Evolutionary conservation across 92 coral and sea anemone genomes (phyloP).

Genomic region (Porites lobata): DNA sequence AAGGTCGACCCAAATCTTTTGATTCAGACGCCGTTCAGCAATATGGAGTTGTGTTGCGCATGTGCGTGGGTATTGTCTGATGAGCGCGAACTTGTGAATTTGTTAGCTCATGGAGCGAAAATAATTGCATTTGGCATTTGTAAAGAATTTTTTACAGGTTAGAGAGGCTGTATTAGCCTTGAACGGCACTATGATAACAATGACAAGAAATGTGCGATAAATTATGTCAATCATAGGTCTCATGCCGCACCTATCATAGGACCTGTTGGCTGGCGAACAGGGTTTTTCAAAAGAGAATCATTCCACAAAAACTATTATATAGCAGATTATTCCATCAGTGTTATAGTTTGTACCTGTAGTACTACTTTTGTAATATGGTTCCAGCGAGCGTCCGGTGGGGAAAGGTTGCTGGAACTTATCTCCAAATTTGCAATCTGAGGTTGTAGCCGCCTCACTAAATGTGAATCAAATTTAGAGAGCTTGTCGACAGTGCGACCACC

Average conservation of each 20-base stretch:
- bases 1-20: not conserved
- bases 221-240: conserved; percentile 39
- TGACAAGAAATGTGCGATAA: conserved; percentile 40
- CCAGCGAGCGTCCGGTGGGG: not conserved
- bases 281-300: conserved; percentile 37
- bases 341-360: conserved; percentile 36
- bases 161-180: conserved; percentile 19
- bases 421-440: not conserved
- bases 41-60: no score
- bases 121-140: conserved; percentile 6
- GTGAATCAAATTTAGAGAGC: not conserved
- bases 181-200: conserved; percentile 36
- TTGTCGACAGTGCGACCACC: not conserved
- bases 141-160: conserved; percentile 9
- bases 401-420: not conserved
- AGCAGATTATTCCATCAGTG: conserved; percentile 34
- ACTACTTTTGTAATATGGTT: not conserved
- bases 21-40: conserved; percentile 12
- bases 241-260: conserved; percentile 36
- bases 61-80: no score
- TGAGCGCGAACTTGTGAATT: no score
- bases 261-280: conserved; percentile 45
- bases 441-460: not conserved
- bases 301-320: conserved; percentile 38
- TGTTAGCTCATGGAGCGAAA: not conserved